These are phyloP conservation scores for Spheniscus humboldti DNA, from an alignment of 2,797 vertebrate species.

Conservation along the genomic window DNA sequence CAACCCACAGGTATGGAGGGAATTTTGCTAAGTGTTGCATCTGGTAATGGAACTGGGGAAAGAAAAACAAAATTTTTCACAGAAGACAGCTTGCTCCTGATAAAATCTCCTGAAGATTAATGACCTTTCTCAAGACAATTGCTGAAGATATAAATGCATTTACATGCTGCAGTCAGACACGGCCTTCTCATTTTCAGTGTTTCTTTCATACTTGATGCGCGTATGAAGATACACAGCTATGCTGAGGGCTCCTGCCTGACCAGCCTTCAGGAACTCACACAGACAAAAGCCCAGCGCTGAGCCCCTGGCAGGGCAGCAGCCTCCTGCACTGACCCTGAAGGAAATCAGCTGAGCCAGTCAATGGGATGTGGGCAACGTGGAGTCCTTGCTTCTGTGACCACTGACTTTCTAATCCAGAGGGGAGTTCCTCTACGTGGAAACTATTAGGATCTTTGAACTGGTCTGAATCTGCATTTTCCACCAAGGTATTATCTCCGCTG, in stretches of 20 bases:
- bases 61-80: background rate
- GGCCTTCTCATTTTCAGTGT: background rate
- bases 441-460: background rate
- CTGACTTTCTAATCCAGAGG: background rate
- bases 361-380: background rate
- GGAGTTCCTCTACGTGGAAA: background rate
- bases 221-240: background rate
- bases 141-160: background rate
- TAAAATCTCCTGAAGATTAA: background rate
- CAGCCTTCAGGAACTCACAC: background rate
- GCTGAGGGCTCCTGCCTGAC: background rate
- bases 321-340: background rate
- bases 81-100: background rate
- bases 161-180: background rate
- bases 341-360: background rate
- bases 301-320: background rate
- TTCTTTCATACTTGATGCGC: background rate
- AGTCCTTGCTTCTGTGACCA: background rate
- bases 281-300: background rate
- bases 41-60: background rate
- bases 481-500: background rate
- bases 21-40: background rate
- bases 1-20: conserved; percentile 3
- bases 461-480: background rate
- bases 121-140: background rate